These are phyloP conservation scores for Tromatobia lineatoria DNA, from an alignment of 2,888 invertebrate genomes.

Conservation along the genomic window DNA sequence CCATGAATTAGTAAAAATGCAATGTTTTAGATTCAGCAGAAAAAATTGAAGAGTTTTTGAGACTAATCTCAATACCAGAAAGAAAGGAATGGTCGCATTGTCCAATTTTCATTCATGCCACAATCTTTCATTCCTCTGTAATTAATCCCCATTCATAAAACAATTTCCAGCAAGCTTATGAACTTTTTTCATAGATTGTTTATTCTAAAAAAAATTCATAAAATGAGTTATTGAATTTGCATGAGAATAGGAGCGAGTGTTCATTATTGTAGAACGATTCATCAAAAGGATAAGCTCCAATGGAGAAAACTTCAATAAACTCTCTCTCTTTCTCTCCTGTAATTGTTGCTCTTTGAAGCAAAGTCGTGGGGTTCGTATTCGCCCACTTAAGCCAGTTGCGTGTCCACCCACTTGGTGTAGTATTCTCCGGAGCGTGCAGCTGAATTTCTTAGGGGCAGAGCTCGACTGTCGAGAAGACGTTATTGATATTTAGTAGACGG, in stretches of 20 bases:
- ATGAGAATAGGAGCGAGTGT: too few relatives aligned
- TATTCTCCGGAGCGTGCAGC: not conserved
- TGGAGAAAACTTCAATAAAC: not conserved
- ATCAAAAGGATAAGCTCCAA: not conserved
- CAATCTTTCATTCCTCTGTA: too few relatives aligned
- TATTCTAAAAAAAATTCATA: too few relatives aligned
- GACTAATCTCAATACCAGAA: too few relatives aligned
- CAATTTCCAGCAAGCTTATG: too few relatives aligned
- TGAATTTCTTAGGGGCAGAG: slow-evolving; percentile 35
- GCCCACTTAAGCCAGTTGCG: not conserved
- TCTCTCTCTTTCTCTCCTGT: not conserved
- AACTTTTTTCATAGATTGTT: too few relatives aligned
- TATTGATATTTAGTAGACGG: slow-evolving; percentile 79
- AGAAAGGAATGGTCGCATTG: too few relatives aligned
- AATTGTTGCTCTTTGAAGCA: not conserved
- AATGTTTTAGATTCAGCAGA: too few relatives aligned
- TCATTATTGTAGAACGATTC: not conserved
- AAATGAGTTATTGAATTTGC: not conserved
- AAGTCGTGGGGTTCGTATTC: not conserved
- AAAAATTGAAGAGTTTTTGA: too few relatives aligned
- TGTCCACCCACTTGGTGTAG: not conserved
- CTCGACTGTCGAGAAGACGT: slow-evolving; percentile 65
- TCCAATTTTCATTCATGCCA: too few relatives aligned
- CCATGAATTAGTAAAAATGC: too few relatives aligned
- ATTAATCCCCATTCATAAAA: too few relatives aligned